Percentiles rank a stretch among this genome's conserved stretches.
Conservation (phyloP, 2,797 vertebrate genomes). For the Manis crassicaudata region DNA sequence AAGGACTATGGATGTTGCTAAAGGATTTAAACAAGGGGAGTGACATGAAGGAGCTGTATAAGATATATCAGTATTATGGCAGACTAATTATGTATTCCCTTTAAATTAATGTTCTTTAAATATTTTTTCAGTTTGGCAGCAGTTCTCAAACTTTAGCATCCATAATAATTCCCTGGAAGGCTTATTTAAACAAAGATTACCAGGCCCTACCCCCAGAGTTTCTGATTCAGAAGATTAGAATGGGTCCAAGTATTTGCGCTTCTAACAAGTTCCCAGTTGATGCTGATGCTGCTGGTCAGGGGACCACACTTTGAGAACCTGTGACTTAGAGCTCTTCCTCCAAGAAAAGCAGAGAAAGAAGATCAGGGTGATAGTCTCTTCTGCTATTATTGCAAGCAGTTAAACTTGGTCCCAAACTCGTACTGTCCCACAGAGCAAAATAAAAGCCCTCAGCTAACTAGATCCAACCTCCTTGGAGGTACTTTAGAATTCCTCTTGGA, state of each 20-base stretch:
- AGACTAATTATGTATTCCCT: neutral
- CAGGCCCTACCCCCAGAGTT: neutral
- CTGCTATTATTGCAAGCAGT: neutral
- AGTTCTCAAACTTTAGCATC: neutral
- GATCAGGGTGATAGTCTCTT: neutral
- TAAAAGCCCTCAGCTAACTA: neutral
- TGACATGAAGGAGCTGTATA: neutral
- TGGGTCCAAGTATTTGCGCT: neutral
- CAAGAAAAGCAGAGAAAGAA: neutral
- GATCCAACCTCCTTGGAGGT: constrained; percentile 16
- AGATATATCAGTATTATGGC: neutral
- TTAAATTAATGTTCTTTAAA: neutral
- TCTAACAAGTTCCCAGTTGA: neutral
- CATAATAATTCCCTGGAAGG: neutral
- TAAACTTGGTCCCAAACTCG: neutral
- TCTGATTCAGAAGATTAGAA: neutral
- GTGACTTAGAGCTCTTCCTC: neutral
- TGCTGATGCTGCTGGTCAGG: neutral
- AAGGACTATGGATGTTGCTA: neutral
- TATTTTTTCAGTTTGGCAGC: neutral
- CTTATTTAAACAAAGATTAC: neutral
- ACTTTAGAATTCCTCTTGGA: neutral
- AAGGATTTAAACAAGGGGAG: neutral
- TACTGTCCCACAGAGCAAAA: neutral
- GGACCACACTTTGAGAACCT: neutral